Conservation (phyloP, 2,888 invertebrate genomes). For the Heliconius hortense region DNA sequence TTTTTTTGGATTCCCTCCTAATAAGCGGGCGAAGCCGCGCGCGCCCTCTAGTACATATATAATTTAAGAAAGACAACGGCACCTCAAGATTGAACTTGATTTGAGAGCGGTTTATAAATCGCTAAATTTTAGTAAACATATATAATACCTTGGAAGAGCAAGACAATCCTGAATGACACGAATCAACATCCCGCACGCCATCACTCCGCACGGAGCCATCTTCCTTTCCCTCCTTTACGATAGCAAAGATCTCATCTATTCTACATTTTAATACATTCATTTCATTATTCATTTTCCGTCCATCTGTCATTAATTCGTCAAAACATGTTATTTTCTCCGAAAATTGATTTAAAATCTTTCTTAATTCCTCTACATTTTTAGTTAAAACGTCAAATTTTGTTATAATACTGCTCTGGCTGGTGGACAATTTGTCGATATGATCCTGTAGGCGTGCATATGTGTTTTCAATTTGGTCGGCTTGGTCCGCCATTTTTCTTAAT, state of each 20-base stretch:
- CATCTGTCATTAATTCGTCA: slow-evolving; percentile 59
- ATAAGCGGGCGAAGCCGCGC: no score
- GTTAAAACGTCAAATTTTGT: slow-evolving; percentile 61
- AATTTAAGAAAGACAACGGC: no score
- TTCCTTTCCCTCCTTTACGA: slow-evolving; percentile 70
- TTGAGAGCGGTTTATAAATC: no score
- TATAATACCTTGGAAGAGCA: slow-evolving; percentile 67
- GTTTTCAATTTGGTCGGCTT: slow-evolving; percentile 48
- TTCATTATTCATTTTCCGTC: slow-evolving; percentile 57
- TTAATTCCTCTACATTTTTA: slow-evolving; percentile 62
- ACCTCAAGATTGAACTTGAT: no score
- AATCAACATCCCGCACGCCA: slow-evolving; percentile 64
- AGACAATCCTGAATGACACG: slow-evolving; percentile 70
- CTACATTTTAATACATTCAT: slow-evolving; percentile 59
- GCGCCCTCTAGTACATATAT: no score
- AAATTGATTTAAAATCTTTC: slow-evolving; percentile 53
- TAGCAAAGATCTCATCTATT: slow-evolving; percentile 65
- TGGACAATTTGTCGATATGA: slow-evolving; percentile 58
- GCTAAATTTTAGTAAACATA: neutral
- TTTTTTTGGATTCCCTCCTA: no score
- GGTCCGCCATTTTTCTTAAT: slow-evolving; percentile 48
- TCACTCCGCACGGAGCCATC: slow-evolving; percentile 57
- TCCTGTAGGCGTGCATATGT: slow-evolving; percentile 53
- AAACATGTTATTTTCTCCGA: slow-evolving; percentile 59
- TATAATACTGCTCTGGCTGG: slow-evolving; percentile 56